A percentile compares a stretch with the other conserved stretches of the same genome.
Conservation (phyloP, 1,140 invertebrate genomes). For the Drosophila littoralis region DNA sequence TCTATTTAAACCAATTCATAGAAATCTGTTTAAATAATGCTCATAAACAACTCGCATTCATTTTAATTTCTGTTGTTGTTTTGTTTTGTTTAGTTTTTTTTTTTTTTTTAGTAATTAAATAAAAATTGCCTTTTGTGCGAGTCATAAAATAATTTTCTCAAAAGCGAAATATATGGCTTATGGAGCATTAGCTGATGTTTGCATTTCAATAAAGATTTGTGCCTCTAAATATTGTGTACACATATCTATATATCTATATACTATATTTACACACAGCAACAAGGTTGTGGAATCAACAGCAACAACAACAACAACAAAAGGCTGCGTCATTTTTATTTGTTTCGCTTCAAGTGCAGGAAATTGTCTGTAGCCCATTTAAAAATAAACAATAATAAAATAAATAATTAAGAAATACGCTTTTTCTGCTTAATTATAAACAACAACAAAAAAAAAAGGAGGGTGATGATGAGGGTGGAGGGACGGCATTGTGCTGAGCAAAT, state of each 20-base stretch:
- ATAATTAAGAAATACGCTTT: conserved; percentile 81
- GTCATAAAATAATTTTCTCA: conserved; percentile 46
- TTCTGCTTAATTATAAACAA: conserved; percentile 80
- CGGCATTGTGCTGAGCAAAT: conserved; percentile 24
- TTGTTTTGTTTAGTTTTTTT: background rate
- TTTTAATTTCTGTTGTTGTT: conserved; percentile 18
- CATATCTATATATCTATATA: conserved; percentile 9
- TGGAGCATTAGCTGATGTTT: conserved; percentile 53
- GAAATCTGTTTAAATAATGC: conserved; percentile 21
- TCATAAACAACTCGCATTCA: conserved; percentile 34
- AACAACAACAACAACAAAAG: conserved; percentile 45
- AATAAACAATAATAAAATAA: conserved; percentile 84
- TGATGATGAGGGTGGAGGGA: background rate
- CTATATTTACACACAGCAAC: conserved; percentile 28
- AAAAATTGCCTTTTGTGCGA: conserved; percentile 41
- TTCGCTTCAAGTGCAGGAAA: conserved; percentile 81
- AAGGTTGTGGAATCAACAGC: conserved; percentile 30
- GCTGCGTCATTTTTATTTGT: conserved; percentile 81
- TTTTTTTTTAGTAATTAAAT: conserved; percentile 39
- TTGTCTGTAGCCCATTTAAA: conserved; percentile 83
- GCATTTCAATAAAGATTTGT: conserved; percentile 67
- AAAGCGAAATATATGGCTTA: conserved; percentile 51
- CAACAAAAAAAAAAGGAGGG: conserved; percentile 32
- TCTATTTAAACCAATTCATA: background rate
- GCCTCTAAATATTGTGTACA: conserved; percentile 36